These are phyloP conservation scores for Oscarella lobularis DNA, from an alignment of 37 sponge, comb jelly and placozoan species.

Conservation along the genomic window DNA sequence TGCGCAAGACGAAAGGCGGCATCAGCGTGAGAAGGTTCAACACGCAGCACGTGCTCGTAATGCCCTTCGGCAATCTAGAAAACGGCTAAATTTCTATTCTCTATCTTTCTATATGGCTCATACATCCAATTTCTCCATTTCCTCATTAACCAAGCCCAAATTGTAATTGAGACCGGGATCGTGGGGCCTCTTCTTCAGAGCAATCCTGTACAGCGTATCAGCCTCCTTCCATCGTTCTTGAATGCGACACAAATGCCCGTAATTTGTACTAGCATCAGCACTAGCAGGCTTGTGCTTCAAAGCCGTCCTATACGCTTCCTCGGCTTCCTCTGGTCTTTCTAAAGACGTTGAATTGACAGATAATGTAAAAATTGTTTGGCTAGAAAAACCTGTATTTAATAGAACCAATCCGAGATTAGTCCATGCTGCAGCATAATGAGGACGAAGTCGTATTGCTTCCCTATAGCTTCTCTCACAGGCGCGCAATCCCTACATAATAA, in stretches of 20 bases:
- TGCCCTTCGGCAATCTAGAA: background rate
- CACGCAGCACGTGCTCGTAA: background rate
- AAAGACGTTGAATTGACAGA: background rate
- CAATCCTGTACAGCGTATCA: constrained; percentile 19
- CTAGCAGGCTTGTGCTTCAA: constrained; percentile 43
- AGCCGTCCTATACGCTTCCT: constrained; percentile 43
- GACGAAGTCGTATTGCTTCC: constrained; percentile 39
- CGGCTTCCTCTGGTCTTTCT: constrained; percentile 51
- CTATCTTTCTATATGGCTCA: too few species aligned
- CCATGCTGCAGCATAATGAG: constrained; percentile 53
- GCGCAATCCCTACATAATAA: constrained; percentile 25
- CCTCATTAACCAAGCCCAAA: constrained; percentile 26
- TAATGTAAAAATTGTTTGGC: background rate
- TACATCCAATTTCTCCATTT: constrained; percentile 14
- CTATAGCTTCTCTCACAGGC: constrained; percentile 51
- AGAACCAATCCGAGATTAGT: constrained; percentile 61
- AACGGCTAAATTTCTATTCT: too few species aligned
- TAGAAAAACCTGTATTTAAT: constrained; percentile 46
- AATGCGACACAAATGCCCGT: constrained; percentile 53
- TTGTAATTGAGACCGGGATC: constrained; percentile 20
- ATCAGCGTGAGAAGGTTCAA: background rate
- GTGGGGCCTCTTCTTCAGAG: constrained; percentile 25
- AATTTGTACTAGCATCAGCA: constrained; percentile 50
- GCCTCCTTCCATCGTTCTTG: constrained; percentile 67
- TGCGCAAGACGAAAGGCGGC: background rate